These are phyloP conservation scores for Scaeva pyrastri DNA, from an alignment of 2,888 invertebrate genomes.

Conservation along the genomic window DNA sequence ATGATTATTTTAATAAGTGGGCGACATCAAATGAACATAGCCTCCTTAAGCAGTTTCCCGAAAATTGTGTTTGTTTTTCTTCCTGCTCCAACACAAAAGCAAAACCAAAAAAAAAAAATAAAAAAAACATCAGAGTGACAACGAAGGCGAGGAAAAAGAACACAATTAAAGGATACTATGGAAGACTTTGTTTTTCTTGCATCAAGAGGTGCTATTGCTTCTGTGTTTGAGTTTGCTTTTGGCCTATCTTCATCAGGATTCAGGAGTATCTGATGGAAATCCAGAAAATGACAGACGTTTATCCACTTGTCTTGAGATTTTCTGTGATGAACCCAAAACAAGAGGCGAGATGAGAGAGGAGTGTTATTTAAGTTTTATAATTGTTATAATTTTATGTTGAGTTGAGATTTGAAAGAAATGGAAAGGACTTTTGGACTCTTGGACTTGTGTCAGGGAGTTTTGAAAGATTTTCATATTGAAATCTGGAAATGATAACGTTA, in stretches of 20 bases:
- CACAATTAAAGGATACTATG: not conserved
- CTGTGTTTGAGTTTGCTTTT: too few relatives aligned
- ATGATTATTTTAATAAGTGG: constrained; percentile 17
- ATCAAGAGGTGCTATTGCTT: not conserved
- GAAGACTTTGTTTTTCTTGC: constrained; percentile 6
- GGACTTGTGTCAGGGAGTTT: constrained; percentile 9
- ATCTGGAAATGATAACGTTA: constrained; percentile 6
- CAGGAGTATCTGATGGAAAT: not conserved
- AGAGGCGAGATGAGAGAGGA: not conserved
- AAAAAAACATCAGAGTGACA: not conserved
- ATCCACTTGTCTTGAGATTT: constrained; percentile 18
- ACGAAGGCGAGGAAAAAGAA: not conserved
- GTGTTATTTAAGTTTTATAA: constrained; percentile 57
- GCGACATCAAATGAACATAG: constrained; percentile 40
- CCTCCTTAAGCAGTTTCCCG: constrained; percentile 42
- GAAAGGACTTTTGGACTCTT: not conserved
- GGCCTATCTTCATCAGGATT: not conserved
- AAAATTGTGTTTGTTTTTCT: constrained; percentile 59
- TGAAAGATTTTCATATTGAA: not conserved
- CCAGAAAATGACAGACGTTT: constrained; percentile 50
- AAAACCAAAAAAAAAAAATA: too few relatives aligned
- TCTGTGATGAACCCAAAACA: not conserved
- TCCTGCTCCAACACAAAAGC: not conserved
- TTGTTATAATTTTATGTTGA: constrained; percentile 45
- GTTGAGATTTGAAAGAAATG: constrained; percentile 9